phyloP scores from a whole-genome alignment of 1,140 invertebrate genomes.

The Sarcophaga bullata region DNA sequence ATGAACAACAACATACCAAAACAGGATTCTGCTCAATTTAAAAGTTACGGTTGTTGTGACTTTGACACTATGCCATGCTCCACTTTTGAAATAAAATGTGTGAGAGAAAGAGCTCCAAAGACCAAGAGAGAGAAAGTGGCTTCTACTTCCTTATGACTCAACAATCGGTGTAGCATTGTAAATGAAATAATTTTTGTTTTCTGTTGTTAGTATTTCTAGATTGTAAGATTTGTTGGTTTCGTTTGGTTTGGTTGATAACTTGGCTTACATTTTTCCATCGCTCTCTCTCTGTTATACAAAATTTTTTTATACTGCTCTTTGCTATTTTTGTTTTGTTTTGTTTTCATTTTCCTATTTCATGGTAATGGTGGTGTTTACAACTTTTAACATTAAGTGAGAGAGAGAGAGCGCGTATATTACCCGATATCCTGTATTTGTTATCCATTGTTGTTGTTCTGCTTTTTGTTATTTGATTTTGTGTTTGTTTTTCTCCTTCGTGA shows the following conservation, averaged over 20 bases:
- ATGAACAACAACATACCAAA: too few relatives aligned
- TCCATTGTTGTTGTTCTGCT: background rate
- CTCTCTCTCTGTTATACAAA: background rate
- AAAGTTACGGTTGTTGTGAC: background rate
- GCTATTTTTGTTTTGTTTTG: background rate
- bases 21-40: too few relatives aligned
- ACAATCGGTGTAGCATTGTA: background rate
- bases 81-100: background rate
- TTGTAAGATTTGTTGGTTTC: background rate
- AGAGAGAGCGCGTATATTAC: background rate
- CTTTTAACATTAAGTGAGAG: background rate
- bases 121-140: too few relatives aligned
- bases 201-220: conserved; percentile 9
- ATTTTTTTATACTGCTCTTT: background rate
- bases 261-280: conserved; percentile 10
- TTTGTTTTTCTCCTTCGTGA: background rate
- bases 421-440: too few relatives aligned
- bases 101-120: too few relatives aligned
- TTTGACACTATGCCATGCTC: conserved; percentile 35
- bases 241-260: conserved; percentile 24
- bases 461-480: conserved; percentile 7
- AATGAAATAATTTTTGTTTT: background rate
- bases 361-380: background rate
- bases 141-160: conserved; percentile 29
- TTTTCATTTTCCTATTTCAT: background rate